Evolutionary conservation across 2,888 invertebrate genomes (phyloP), one percentile per base, ranked within the genome.

Genomic region (Tiliacea aurago): DNA sequence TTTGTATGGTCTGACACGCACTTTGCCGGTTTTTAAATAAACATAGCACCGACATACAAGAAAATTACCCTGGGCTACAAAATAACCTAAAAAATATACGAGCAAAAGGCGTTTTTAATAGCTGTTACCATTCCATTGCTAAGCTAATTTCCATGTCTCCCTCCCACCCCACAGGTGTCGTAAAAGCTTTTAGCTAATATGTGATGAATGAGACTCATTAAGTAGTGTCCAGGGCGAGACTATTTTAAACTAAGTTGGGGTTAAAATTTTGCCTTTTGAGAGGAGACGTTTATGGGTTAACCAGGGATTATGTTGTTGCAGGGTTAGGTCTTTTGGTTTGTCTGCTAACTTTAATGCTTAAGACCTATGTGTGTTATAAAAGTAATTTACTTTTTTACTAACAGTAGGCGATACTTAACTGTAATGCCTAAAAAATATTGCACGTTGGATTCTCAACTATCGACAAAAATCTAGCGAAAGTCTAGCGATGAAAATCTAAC

Each of bases 121-220:
- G 15, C 47, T 58, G 63, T 37, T 0, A 13, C 18, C 69, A 70
- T 55, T 11, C 18, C 49, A 63, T 67, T 20, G 33, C 20, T 33
- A 68, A 75, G 20, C 13, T 71, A 62, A 84, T 66, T 81, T 76
- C n/a, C 76, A 66, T 81, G 84, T 71, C 1, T 6, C 15, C 1
- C 2, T 51, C 73, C 55, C 84, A 41, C 49, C 76, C 62, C 84
- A 43, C 59, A 70, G 68, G 72, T 0, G 28, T 41, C 28, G 59
- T 73, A 28, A 70, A 62, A 7, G 84, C 84, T 84, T 84, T 84
- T 84, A 84, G 72, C 43, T 37, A 51, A 64, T 51, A 76, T 59
- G n/a, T 78, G 59, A 81, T 58, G 70, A 69, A 72, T 71, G 37
- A 73, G 15, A 53, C 59, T 55, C 41, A 43, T 75, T 80, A 55